Conservation (phyloP, 2,113 vertebrate genomes). For the Gobius niger region DNA sequence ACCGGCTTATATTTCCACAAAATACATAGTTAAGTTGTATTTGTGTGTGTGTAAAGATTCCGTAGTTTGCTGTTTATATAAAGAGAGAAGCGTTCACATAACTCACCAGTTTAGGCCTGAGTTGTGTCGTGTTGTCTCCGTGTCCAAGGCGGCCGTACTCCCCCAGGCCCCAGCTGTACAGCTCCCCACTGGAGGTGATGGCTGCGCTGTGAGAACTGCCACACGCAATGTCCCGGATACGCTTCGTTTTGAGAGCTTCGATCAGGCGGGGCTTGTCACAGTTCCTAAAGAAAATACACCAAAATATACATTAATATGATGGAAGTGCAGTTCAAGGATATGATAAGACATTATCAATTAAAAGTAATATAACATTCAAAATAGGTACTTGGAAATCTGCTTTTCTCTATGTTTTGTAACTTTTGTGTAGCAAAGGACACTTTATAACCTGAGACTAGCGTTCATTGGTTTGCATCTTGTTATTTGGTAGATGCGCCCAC, state of each 20-base stretch:
- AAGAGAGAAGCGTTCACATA: background rate
- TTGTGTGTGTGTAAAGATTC: background rate
- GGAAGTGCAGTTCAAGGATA: background rate
- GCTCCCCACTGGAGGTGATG: constrained; percentile 94
- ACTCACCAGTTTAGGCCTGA: constrained; percentile 94
- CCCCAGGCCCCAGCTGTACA: constrained; percentile 96
- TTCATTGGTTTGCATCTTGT: too few species aligned
- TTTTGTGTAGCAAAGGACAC: too few species aligned
- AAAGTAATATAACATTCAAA: too few species aligned
- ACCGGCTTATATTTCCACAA: background rate
- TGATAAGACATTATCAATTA: too few species aligned
- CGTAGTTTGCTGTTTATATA: background rate
- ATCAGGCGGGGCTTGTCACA: constrained; percentile 96
- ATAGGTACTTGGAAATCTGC: too few species aligned
- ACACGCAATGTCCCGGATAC: constrained; percentile 95
- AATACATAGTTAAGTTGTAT: background rate
- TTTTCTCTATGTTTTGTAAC: too few species aligned
- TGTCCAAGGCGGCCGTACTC: constrained; percentile 96
- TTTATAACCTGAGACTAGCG: too few species aligned
- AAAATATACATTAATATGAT: too few species aligned
- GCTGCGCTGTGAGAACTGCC: constrained; percentile 97
- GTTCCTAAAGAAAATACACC: constrained; percentile 81
- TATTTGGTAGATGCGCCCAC: too few species aligned
- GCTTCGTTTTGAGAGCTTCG: constrained; percentile 94
- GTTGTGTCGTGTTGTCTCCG: constrained; percentile 95